Evolutionary conservation across 2,888 invertebrate genomes (phyloP).

Genomic region (Aphodius sticticus): DNA sequence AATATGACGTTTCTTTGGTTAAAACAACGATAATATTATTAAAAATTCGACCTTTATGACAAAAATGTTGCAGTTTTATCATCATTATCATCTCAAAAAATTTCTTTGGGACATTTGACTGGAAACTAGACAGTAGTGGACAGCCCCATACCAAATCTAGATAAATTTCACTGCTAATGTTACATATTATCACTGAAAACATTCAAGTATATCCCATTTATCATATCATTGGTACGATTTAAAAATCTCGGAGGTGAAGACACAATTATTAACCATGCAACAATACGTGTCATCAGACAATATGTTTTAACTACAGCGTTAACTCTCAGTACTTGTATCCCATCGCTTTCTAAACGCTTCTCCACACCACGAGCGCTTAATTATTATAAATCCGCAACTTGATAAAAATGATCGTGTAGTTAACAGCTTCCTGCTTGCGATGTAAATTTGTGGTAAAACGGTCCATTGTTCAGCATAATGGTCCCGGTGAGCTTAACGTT

Average conservation of each 20-base stretch:
- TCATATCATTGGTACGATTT: background rate
- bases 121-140: no score
- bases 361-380: constrained; percentile 5
- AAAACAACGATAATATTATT: no score
- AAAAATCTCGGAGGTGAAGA: background rate
- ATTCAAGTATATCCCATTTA: background rate
- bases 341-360: background rate
- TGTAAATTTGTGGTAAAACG: constrained; percentile 32
- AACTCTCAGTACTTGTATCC: background rate
- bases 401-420: constrained; percentile 11
- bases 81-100: no score
- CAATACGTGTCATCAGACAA: background rate
- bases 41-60: no score
- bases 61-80: no score
- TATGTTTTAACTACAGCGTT: background rate
- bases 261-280: background rate
- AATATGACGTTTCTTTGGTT: no score
- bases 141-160: no score
- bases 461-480: constrained; percentile 34
- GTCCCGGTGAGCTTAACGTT: constrained; percentile 34
- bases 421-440: constrained; percentile 24
- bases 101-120: no score
- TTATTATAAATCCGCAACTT: constrained; percentile 21
- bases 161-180: no score
- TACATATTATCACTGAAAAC: background rate